These are phyloP conservation scores for Octodonta nipae DNA, from an alignment of 2,888 invertebrate species.

Conservation along the genomic window DNA sequence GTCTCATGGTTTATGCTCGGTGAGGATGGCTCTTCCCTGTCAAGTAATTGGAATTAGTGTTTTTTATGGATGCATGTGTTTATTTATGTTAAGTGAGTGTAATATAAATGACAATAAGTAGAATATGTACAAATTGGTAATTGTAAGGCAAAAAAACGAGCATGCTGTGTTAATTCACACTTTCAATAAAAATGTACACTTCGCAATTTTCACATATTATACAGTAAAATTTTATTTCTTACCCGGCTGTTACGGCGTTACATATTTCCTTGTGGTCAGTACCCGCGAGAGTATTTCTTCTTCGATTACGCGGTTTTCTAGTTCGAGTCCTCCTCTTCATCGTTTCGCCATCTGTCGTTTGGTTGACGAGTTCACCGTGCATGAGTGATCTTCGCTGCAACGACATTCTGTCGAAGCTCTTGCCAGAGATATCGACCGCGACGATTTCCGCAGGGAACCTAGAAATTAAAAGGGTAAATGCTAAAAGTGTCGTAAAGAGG, in stretches of 20 bases:
- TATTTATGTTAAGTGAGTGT: conserved; percentile 12
- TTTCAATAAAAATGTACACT: too few species aligned
- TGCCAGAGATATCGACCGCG: conserved; percentile 78
- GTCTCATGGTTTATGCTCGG: conserved; percentile 27
- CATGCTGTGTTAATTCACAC: too few species aligned
- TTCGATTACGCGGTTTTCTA: conserved; percentile 64
- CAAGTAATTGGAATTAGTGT: conserved; percentile 18
- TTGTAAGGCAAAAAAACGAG: too few species aligned
- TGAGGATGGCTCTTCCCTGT: conserved; percentile 30
- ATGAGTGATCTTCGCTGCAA: conserved; percentile 68
- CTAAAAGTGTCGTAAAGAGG: too few species aligned
- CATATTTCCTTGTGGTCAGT: conserved; percentile 81
- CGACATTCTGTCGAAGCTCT: conserved; percentile 80
- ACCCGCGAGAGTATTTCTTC: conserved; percentile 82
- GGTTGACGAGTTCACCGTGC: conserved; percentile 37
- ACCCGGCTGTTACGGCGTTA: conserved; percentile 67
- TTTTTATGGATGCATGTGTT: conserved; percentile 6
- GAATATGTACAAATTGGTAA: too few species aligned
- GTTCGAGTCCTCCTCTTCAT: conserved; percentile 51
- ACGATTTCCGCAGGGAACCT: conserved; percentile 82
- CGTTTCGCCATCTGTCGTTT: conserved; percentile 21
- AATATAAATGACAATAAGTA: too few species aligned
- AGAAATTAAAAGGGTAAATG: conserved; percentile 18
- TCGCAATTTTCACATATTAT: too few species aligned
- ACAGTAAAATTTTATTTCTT: too few species aligned